phyloP scores from a whole-genome alignment of 30 jellyfish, hydroid and myxozoan genomes.

The Pelagia noctiluca region DNA sequence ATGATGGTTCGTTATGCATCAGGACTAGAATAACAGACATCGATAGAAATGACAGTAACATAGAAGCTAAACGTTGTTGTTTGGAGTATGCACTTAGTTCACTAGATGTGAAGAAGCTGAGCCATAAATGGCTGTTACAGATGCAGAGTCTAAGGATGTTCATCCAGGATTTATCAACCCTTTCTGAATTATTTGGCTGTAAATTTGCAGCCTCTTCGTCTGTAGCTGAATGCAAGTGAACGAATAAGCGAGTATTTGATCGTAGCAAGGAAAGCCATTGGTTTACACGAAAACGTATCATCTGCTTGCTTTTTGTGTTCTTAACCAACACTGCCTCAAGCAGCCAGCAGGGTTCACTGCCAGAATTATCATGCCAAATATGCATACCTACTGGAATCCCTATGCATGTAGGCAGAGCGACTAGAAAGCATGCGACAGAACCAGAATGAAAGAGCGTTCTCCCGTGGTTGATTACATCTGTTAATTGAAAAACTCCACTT shows the following conservation, averaged over 20 bases:
- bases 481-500: slow-evolving; percentile 46
- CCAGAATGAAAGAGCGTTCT: slow-evolving; percentile 10
- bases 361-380: slow-evolving; percentile 64
- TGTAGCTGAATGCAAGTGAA: neutral
- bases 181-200: neutral
- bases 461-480: neutral
- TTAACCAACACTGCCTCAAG: slow-evolving; percentile 15
- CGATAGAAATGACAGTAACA: slow-evolving; percentile 4
- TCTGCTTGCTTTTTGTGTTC: neutral
- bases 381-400: slow-evolving; percentile 54
- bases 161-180: neutral
- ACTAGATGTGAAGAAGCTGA: slow-evolving; percentile 28
- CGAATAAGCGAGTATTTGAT: neutral
- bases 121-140: slow-evolving; percentile 42
- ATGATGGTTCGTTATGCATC: neutral
- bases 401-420: slow-evolving; percentile 31
- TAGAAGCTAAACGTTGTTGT: slow-evolving; percentile 7
- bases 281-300: neutral
- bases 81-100: slow-evolving; percentile 35
- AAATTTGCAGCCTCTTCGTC: neutral
- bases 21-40: neutral
- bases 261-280: slow-evolving; percentile 42
- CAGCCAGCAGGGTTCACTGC: slow-evolving; percentile 59
- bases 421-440: slow-evolving; percentile 17
- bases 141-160: slow-evolving; percentile 1